Evolutionary conservation across 2,888 invertebrate genomes (phyloP).

Genomic region (Mamestra brassicae): DNA sequence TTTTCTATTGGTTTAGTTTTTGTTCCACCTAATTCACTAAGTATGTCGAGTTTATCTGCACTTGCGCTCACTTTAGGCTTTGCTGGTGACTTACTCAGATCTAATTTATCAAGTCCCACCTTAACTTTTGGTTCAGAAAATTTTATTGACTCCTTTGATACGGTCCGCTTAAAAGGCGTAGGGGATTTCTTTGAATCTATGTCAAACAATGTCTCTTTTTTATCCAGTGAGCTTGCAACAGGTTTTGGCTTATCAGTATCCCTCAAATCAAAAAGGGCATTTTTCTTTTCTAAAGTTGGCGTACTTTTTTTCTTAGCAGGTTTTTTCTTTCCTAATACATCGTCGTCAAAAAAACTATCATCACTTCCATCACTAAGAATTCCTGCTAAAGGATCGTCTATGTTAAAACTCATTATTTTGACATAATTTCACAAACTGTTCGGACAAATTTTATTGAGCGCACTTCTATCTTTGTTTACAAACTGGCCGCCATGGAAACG

Average conservation of each 20-base stretch:
- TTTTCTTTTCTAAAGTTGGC: slow-evolving; percentile 81
- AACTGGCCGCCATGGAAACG: slow-evolving; percentile 82
- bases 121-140: slow-evolving; percentile 72
- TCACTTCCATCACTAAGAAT: slow-evolving; percentile 93
- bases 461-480: slow-evolving; percentile 71
- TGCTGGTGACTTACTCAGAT: slow-evolving; percentile 77
- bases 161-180: slow-evolving; percentile 72
- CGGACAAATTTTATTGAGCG: slow-evolving; percentile 38
- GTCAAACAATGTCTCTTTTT: slow-evolving; percentile 74
- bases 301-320: slow-evolving; percentile 78
- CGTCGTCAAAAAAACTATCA: slow-evolving; percentile 93
- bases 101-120: slow-evolving; percentile 62
- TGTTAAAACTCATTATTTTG: slow-evolving; percentile 88
- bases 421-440: slow-evolving; percentile 23
- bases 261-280: slow-evolving; percentile 82
- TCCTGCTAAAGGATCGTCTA: slow-evolving; percentile 92
- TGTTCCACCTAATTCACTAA: slow-evolving; percentile 74
- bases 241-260: slow-evolving; percentile 71
- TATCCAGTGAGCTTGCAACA: slow-evolving; percentile 61
- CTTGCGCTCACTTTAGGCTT: slow-evolving; percentile 77
- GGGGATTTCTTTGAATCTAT: slow-evolving; percentile 75
- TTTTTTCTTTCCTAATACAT: slow-evolving; percentile 87
- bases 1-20: slow-evolving; percentile 78
- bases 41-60: slow-evolving; percentile 79
- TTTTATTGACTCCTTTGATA: slow-evolving; percentile 80